Evolutionary conservation across 2,888 invertebrate genomes (phyloP).

Genomic region (Erannis defoliaria): DNA sequence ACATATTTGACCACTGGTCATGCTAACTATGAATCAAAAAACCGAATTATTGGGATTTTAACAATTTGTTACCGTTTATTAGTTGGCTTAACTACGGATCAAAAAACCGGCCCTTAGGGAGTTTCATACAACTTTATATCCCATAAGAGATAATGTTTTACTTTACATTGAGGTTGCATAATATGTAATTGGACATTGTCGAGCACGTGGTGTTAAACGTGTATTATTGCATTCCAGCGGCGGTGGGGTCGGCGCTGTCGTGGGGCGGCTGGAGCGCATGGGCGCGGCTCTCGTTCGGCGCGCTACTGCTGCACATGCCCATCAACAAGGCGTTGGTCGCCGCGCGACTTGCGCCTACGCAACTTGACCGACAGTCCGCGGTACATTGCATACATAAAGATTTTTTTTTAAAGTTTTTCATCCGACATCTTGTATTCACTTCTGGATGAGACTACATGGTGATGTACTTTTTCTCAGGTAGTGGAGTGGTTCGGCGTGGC

Average conservation of each 20-base stretch:
- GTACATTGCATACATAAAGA: conserved; percentile 51
- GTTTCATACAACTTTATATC: too few relatives aligned
- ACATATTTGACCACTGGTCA: too few relatives aligned
- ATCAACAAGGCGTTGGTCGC: conserved; percentile 76
- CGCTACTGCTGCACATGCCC: conserved; percentile 78
- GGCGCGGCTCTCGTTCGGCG: conserved; percentile 80
- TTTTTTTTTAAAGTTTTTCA: too few relatives aligned
- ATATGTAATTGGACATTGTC: too few relatives aligned
- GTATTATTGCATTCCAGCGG: conserved; percentile 55
- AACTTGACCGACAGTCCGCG: conserved; percentile 64
- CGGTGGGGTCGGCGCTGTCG: conserved; percentile 61
- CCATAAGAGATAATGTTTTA: too few relatives aligned
- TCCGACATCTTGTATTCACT: too few relatives aligned
- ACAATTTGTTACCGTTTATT: too few relatives aligned
- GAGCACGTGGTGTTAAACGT: not conserved
- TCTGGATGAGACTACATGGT: not conserved
- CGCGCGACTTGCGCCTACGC: conserved; percentile 58
- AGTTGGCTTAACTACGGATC: too few relatives aligned
- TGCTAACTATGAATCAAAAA: too few relatives aligned
- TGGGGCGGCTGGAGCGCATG: conserved; percentile 67
- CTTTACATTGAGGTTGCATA: too few relatives aligned
- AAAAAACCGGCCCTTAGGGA: too few relatives aligned
- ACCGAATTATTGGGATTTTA: too few relatives aligned
- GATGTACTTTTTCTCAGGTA: conserved; percentile 52
- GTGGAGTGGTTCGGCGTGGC: conserved; percentile 77